Percentiles rank a stretch among this genome's conserved stretches.
phyloP scores from a whole-genome alignment of 2,888 invertebrate genomes.

The Syritta pipiens region DNA sequence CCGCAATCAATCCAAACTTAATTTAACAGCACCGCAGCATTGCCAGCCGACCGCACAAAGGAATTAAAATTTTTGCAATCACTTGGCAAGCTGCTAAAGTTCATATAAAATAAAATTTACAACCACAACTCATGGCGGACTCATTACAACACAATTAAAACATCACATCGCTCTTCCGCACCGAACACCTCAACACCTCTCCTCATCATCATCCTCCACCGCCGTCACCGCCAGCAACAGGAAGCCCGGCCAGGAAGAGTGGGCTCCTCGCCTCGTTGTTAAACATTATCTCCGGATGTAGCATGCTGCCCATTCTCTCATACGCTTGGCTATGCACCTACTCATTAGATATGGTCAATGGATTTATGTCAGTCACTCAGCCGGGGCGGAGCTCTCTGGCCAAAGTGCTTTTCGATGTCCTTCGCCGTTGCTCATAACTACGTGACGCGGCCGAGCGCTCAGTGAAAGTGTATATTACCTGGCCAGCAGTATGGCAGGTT shows the following conservation, averaged over 20 bases:
- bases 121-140: constrained; percentile 12
- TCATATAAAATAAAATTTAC: not conserved
- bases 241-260: not conserved
- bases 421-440: constrained; percentile 21
- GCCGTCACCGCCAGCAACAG: not conserved
- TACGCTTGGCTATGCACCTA: not conserved
- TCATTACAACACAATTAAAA: constrained; percentile 53
- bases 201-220: too few relatives aligned
- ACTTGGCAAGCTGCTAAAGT: not conserved
- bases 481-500: too few relatives aligned
- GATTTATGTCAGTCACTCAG: constrained; percentile 50
- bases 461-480: too few relatives aligned
- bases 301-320: too few relatives aligned
- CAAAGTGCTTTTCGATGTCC: constrained; percentile 22
- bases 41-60: constrained; percentile 6
- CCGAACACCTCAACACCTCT: constrained; percentile 13
- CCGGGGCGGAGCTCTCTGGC: constrained; percentile 3
- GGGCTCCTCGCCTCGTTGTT: not conserved
- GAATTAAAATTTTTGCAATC: constrained; percentile 8
- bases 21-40: constrained; percentile 25
- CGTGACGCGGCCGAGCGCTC: too few relatives aligned
- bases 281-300: not conserved
- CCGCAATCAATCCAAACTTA: constrained; percentile 34
- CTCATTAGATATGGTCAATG: constrained; percentile 14
- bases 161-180: constrained; percentile 22